These are phyloP conservation scores for Platycheirus albimanus DNA, from an alignment of 2,888 invertebrate species.

Conservation along the genomic window DNA sequence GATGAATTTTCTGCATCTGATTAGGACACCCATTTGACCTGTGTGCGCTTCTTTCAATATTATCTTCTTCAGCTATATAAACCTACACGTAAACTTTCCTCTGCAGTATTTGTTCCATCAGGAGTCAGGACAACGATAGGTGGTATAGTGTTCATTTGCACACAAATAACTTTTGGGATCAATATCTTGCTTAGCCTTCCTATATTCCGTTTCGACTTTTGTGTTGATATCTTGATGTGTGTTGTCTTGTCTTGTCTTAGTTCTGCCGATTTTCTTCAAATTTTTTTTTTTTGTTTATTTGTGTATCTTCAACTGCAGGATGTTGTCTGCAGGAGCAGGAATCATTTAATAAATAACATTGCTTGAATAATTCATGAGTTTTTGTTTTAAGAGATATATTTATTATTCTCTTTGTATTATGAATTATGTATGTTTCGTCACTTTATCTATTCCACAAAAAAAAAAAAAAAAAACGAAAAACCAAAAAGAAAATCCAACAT, in stretches of 20 bases:
- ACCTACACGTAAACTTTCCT: background rate
- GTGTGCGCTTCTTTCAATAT: background rate
- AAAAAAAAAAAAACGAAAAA: background rate
- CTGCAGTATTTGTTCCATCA: background rate
- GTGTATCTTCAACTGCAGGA: conserved; percentile 42
- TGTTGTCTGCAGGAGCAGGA: conserved; percentile 49
- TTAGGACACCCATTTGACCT: conserved; percentile 36
- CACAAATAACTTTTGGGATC: conserved; percentile 57
- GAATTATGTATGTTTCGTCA: conserved; percentile 64
- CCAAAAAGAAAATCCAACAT: background rate
- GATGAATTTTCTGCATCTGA: conserved; percentile 51
- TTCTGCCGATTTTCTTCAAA: background rate
- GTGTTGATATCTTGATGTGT: conserved; percentile 23
- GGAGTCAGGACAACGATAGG: background rate
- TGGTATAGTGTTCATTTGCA: conserved; percentile 52
- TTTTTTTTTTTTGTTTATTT: conserved; percentile 13
- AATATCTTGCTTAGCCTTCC: conserved; percentile 37
- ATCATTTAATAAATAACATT: conserved; percentile 70
- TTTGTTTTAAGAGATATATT: conserved; percentile 64
- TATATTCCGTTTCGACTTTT: conserved; percentile 10
- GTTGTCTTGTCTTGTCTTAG: conserved; percentile 11
- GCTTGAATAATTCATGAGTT: conserved; percentile 65
- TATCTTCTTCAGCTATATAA: background rate
- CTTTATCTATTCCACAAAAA: conserved; percentile 24
- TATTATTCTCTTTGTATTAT: conserved; percentile 68